phyloP scores from a whole-genome alignment of 2,113 vertebrate species.

The Megaleporinus macrocephalus region DNA sequence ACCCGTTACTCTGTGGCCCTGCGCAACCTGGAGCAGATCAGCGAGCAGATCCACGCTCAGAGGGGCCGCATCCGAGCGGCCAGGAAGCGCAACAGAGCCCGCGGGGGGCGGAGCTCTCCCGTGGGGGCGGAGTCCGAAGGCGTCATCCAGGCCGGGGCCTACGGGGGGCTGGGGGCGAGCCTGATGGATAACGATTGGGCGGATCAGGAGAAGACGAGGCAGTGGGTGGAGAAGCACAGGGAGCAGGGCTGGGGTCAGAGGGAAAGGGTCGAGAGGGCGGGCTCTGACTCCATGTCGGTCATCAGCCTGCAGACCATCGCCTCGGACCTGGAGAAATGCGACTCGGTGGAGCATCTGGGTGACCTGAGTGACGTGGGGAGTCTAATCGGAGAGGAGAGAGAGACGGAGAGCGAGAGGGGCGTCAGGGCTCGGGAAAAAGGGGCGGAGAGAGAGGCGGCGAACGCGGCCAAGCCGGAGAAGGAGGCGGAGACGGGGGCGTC shows the following conservation, averaged over 20 bases:
- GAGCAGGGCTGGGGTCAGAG: constrained; percentile 70
- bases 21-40: constrained; percentile 91
- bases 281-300: constrained; percentile 81
- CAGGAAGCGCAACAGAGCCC: constrained; percentile 49
- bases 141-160: constrained; percentile 44
- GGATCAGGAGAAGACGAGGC: constrained; percentile 70
- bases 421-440: constrained; percentile 13
- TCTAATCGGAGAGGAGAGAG: constrained; percentile 58
- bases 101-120: constrained; percentile 74
- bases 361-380: constrained; percentile 78
- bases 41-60: constrained; percentile 90
- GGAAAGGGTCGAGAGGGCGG: constrained; percentile 70
- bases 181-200: constrained; percentile 65
- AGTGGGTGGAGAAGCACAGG: constrained; percentile 74
- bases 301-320: constrained; percentile 88
- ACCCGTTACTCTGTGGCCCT: constrained; percentile 86
- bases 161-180: constrained; percentile 37
- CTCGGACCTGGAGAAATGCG: constrained; percentile 89
- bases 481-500: constrained; percentile 36
- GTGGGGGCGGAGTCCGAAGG: constrained; percentile 74
- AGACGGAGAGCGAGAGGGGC: constrained; percentile 43
- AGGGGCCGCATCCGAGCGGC: constrained; percentile 61
- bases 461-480: constrained; percentile 26
- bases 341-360: constrained; percentile 88
- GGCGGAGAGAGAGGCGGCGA: constrained; percentile 17